Evolutionary conservation across 2,113 vertebrate species (phyloP).

Genomic region (Ceyx cyanopectus): DNA sequence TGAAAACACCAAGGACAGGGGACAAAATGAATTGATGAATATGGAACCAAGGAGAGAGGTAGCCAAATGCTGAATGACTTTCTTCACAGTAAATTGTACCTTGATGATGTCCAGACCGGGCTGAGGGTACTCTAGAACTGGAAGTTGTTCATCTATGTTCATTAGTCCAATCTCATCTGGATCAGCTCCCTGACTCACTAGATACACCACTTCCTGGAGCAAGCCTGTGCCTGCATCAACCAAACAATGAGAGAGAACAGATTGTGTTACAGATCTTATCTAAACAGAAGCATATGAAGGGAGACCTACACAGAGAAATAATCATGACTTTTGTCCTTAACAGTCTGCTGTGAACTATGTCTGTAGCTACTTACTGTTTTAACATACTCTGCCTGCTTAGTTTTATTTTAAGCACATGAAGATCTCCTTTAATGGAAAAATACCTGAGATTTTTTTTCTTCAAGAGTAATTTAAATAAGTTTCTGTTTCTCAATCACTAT

Average conservation of each 20-base stretch:
- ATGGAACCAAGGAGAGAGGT: neutral
- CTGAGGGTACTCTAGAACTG: constrained; percentile 96
- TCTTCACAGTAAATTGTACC: constrained; percentile 76
- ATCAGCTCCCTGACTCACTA: constrained; percentile 97
- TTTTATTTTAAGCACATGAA: neutral
- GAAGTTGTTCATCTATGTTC: constrained; percentile 98
- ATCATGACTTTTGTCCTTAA: neutral
- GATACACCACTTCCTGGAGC: constrained; percentile 95
- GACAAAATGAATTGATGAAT: neutral
- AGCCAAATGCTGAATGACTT: neutral
- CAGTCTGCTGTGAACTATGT: neutral
- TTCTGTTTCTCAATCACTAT: neutral
- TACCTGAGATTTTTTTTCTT: neutral
- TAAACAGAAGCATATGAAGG: constrained; percentile 18
- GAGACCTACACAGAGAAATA: neutral
- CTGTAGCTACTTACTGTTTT: neutral
- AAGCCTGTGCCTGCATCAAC: constrained; percentile 89
- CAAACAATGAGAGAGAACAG: constrained; percentile 26
- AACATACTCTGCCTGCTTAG: neutral
- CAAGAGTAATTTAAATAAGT: neutral
- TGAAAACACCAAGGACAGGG: neutral
- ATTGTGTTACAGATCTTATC: constrained; percentile 37
- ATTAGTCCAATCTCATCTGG: constrained; percentile 97
- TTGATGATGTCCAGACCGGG: constrained; percentile 97
- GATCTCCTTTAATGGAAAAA: neutral